These are phyloP conservation scores for Apodemia mormo DNA, from an alignment of 2,888 invertebrate species.

Conservation along the genomic window DNA sequence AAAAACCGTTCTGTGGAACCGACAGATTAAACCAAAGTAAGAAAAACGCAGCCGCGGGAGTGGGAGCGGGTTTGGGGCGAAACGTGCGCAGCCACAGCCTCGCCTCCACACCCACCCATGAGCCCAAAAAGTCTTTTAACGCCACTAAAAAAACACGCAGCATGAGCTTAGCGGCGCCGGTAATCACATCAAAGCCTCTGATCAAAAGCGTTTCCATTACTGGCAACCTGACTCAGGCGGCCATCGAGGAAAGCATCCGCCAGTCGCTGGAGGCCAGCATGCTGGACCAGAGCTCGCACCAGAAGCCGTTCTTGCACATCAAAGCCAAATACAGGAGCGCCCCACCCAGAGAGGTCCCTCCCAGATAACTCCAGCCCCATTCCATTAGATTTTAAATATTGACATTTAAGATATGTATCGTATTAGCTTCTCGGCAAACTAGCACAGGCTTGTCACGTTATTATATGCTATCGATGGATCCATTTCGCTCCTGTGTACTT, in stretches of 20 bases:
- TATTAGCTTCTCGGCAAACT: slow-evolving; percentile 14
- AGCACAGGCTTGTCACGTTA: slow-evolving; percentile 16
- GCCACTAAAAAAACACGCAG: slow-evolving; percentile 67
- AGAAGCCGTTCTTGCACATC: slow-evolving; percentile 85
- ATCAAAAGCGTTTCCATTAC: slow-evolving; percentile 55
- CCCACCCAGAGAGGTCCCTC: slow-evolving; percentile 83
- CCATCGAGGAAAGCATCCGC: slow-evolving; percentile 74
- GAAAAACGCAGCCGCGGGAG: slow-evolving; percentile 49
- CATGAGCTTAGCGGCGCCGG: slow-evolving; percentile 63
- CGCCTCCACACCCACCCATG: slow-evolving; percentile 61
- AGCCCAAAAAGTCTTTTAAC: slow-evolving; percentile 53
- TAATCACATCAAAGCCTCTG: slow-evolving; percentile 51
- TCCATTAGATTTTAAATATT: slow-evolving; percentile 57
- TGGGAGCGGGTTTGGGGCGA: slow-evolving; percentile 50
- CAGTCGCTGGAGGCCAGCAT: slow-evolving; percentile 67
- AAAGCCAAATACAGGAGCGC: slow-evolving; percentile 88
- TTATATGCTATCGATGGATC: slow-evolving; percentile 4
- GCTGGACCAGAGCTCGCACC: slow-evolving; percentile 59
- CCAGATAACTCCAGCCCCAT: slow-evolving; percentile 70
- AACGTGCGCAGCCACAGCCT: slow-evolving; percentile 65
- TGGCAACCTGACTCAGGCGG: slow-evolving; percentile 64
- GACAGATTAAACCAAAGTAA: slow-evolving; percentile 54
- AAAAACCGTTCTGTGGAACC: slow-evolving; percentile 59
- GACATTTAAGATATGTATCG: slow-evolving; percentile 26
- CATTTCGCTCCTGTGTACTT: background rate